phyloP scores from a whole-genome alignment of 2,113 vertebrate genomes.

The Dryoscopus gambensis region DNA sequence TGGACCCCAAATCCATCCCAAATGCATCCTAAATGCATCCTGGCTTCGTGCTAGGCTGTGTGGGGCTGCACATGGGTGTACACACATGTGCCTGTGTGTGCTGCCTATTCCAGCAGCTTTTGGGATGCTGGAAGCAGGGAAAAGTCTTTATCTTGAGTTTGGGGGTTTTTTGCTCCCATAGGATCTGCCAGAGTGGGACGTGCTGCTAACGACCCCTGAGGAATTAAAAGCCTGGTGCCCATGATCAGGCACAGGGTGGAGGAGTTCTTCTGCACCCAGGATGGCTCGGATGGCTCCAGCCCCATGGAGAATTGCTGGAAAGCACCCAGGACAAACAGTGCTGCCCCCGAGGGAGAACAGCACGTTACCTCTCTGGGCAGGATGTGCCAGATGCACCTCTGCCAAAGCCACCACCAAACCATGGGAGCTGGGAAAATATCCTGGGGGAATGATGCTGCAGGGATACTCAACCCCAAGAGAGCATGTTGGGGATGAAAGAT shows the following conservation, averaged over 20 bases:
- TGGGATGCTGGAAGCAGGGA: neutral
- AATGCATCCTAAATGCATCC: neutral
- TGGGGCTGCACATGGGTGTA: neutral
- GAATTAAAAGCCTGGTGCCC: neutral
- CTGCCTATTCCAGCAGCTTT: neutral
- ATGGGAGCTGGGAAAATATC: neutral
- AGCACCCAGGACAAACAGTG: slow-evolving; percentile 25
- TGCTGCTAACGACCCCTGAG: neutral
- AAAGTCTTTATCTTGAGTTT: neutral
- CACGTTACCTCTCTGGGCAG: neutral
- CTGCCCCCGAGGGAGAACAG: neutral
- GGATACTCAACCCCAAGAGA: neutral
- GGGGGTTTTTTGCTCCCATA: neutral
- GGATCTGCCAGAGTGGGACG: rapidly evolving
- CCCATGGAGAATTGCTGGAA: slow-evolving; percentile 4
- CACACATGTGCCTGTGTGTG: neutral
- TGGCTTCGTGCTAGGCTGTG: neutral
- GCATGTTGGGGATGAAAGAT: neutral
- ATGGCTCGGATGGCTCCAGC: neutral
- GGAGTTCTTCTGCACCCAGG: neutral
- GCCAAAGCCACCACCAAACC: neutral
- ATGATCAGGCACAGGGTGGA: neutral
- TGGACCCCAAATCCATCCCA: neutral
- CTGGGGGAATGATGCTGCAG: neutral
- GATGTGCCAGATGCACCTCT: neutral